Evolutionary conservation across 2,797 vertebrate species (phyloP).

Genomic region (Furcifer pardalis): DNA sequence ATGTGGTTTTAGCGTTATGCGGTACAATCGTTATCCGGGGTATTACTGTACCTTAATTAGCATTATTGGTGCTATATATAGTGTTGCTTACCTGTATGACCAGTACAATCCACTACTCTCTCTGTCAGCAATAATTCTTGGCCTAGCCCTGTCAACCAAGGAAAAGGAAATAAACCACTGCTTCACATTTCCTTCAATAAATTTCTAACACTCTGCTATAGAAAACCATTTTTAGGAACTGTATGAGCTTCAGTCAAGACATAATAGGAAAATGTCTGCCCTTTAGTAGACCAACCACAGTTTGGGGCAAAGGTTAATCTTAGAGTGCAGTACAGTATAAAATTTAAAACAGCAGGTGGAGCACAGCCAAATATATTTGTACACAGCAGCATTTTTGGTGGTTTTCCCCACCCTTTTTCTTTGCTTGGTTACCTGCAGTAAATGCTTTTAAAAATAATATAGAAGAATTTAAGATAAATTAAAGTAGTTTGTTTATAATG

Average conservation of each 20-base stretch:
- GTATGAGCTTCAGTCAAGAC: slow-evolving; percentile 49
- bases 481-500: slow-evolving; percentile 24
- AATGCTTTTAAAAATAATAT: slow-evolving; percentile 32
- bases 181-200: slow-evolving; percentile 49
- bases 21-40: too few relatives aligned
- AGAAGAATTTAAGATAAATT: not conserved
- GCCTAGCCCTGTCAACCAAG: not conserved
- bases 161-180: not conserved
- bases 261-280: slow-evolving; percentile 55
- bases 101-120: not conserved
- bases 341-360: slow-evolving; percentile 64
- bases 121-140: not conserved
- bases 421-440: slow-evolving; percentile 57
- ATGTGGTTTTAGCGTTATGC: too few relatives aligned
- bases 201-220: slow-evolving; percentile 41
- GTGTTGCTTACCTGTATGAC: too few relatives aligned
- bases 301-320: slow-evolving; percentile 65
- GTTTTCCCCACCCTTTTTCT: not conserved
- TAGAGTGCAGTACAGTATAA: slow-evolving; percentile 51
- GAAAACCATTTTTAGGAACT: slow-evolving; percentile 57
- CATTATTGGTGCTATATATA: too few relatives aligned
- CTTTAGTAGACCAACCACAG: slow-evolving; percentile 61
- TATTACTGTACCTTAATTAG: too few relatives aligned
- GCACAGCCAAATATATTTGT: slow-evolving; percentile 40
- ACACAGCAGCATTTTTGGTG: slow-evolving; percentile 8